Base-by-base conservation (phyloP, 2,888 invertebrate genomes). In the Chrysolina oricalcia region DNA sequence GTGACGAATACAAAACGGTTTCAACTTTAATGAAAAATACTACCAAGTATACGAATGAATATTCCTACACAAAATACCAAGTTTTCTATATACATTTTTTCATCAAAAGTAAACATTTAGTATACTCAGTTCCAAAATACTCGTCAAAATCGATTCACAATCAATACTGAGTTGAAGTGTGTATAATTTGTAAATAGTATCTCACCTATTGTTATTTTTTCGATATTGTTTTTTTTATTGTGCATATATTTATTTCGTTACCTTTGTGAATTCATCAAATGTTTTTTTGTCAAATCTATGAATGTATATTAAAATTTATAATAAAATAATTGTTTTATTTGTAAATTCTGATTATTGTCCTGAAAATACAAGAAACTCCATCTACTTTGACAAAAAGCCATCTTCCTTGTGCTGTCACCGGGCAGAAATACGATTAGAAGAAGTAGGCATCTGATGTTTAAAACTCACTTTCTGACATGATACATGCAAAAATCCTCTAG, bases 41-140 rank as follows among this genome's bases (percentile, higher is more conserved):
- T 48, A 64, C 41, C 72, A 81, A 84, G 86, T 86, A 86, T 86
- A 86, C 86, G 86, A 86, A 78, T 81, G 78, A 78, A 78, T 62
- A 21, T 59, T 70, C 66, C 35, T 70, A 70, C 64, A 40, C 56
- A 56, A 69, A 53, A 67, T 41, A 72, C 48, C 23, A 68, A 35
- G 5, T 64, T 72, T 67, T 72, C 59, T 66, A 59, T 48, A 69
- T 27, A 48, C 21, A 59, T 73, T 17, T 23, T 35, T 67, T 67
- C 19, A 50, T 43, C 17, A 17, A 64, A 62, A 64, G 48, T 46
- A 40, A 50, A 71, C 50, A 72, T 56, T 41, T 56, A 10, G 9
- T 48, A 46, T 40, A 68, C 13, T 53, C 11, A 21, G 53, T 53
- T 66, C 46, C 23, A 40, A 11, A 50, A 63, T 41, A 56, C 63